phyloP scores from a whole-genome alignment of 2,888 invertebrate species.

The Dryomyza anilis region DNA sequence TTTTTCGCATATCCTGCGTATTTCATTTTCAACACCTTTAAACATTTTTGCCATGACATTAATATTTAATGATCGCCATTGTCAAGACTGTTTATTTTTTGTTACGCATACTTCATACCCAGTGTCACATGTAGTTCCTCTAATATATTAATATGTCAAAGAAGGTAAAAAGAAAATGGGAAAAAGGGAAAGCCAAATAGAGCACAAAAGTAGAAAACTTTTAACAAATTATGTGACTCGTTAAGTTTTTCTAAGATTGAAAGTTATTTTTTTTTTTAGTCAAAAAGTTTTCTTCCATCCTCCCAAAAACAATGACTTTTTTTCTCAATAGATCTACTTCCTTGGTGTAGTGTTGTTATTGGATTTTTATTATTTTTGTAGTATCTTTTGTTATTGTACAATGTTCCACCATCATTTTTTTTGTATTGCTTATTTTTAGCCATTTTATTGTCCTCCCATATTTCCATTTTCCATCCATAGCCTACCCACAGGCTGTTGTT shows the following conservation, averaged over 20 bases:
- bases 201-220: no score
- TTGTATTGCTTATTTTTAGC: slow-evolving; percentile 18
- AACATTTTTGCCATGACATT: slow-evolving; percentile 1
- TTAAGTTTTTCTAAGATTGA: slow-evolving; percentile 33
- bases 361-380: no score
- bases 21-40: slow-evolving; percentile 2
- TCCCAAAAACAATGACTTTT: background rate
- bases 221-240: slow-evolving; percentile 49
- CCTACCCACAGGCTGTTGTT: background rate
- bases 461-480: background rate
- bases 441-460: background rate
- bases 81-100: background rate
- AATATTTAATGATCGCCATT: slow-evolving; percentile 8
- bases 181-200: no score
- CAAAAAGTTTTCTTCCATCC: background rate
- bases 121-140: no score
- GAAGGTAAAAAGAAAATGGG: no score
- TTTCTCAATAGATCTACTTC: no score
- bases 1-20: background rate
- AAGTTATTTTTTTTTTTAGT: no score
- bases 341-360: no score
- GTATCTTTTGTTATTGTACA: background rate
- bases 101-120: background rate
- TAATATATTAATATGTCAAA: slow-evolving; percentile 50
- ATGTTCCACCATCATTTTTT: background rate